These are phyloP conservation scores for Paramormyrops hopkinsi DNA, from an alignment of 2,797 vertebrate genomes.

Conservation along the genomic window DNA sequence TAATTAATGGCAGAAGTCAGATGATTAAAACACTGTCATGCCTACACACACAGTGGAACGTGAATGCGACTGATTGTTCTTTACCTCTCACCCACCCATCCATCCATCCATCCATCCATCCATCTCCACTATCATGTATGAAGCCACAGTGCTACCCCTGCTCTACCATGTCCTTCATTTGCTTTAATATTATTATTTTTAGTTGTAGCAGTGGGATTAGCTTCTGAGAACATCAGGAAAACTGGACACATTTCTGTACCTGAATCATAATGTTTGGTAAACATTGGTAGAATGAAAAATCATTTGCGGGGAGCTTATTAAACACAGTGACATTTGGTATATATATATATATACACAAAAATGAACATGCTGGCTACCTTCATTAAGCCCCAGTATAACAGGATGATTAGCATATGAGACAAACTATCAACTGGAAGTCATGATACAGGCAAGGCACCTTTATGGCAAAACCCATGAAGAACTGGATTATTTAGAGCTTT, in stretches of 20 bases:
- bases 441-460: not conserved
- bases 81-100: not conserved
- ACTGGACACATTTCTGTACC: not conserved
- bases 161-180: not conserved
- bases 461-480: not conserved
- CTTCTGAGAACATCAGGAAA: not conserved
- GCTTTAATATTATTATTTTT: not conserved
- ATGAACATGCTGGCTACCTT: not conserved
- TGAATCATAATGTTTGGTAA: not conserved
- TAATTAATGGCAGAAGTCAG: constrained; percentile 14
- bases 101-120: too few relatives aligned
- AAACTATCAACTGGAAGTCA: not conserved
- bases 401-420: not conserved
- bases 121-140: not conserved
- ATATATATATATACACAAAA: not conserved
- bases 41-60: not conserved
- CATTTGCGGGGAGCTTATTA: not conserved
- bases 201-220: not conserved
- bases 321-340: not conserved
- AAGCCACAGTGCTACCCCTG: not conserved
- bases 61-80: not conserved
- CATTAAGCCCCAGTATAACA: not conserved
- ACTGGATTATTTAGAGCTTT: not conserved
- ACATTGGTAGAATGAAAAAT: not conserved
- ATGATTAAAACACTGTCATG: not conserved